Evolutionary conservation across 2,797 vertebrate genomes (phyloP).

Genomic region (Trichosurus vulpecula): DNA sequence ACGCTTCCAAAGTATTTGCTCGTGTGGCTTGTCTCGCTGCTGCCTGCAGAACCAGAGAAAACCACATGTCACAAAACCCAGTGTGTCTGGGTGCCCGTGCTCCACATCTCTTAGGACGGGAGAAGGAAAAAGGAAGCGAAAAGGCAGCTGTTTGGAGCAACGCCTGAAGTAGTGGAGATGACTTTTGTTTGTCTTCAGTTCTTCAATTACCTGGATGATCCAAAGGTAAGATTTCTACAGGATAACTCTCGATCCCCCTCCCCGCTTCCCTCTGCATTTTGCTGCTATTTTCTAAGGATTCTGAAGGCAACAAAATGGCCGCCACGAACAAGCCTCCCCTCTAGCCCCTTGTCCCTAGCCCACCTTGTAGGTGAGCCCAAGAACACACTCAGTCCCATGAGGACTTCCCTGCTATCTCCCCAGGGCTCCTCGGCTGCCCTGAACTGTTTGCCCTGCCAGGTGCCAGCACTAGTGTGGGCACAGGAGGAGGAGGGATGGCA

Average conservation of each 20-base stretch:
- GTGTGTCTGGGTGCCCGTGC: rapidly evolving
- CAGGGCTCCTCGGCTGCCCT: neutral
- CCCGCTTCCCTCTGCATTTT: neutral
- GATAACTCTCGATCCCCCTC: neutral
- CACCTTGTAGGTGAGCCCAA: neutral
- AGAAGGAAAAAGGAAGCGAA: neutral
- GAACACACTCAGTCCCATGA: neutral
- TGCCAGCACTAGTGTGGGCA: too few species aligned
- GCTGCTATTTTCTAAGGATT: neutral
- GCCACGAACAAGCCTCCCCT: neutral
- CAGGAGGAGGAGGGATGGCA: too few species aligned
- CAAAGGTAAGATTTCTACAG: rapidly evolving
- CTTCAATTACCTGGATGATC: neutral
- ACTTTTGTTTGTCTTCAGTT: neutral
- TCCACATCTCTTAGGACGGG: neutral
- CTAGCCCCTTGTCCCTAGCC: rapidly evolving
- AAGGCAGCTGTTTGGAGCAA: too few species aligned
- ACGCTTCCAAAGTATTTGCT: constrained; percentile 95
- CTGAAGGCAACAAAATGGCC: neutral
- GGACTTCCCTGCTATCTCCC: neutral
- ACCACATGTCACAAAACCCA: rapidly evolving
- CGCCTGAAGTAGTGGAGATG: rapidly evolving
- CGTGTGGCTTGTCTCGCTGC: constrained; percentile 90
- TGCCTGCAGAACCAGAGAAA: constrained; percentile 84
- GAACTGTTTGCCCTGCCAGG: neutral